These are phyloP conservation scores for Hoplostethus atlanticus DNA, from an alignment of 2,797 vertebrate species.

Conservation along the genomic window DNA sequence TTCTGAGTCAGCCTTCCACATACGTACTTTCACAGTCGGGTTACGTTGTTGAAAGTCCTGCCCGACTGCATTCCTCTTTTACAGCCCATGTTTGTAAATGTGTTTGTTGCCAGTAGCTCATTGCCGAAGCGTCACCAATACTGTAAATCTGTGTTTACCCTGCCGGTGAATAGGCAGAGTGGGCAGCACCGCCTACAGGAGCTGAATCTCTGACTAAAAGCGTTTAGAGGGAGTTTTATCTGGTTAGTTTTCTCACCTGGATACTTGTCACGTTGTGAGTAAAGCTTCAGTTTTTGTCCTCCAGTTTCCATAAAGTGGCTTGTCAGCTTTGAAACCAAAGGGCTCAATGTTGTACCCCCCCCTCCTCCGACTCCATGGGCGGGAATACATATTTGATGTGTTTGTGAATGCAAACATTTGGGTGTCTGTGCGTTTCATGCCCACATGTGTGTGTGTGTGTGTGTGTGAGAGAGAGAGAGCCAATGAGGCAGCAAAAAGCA, in stretches of 20 bases:
- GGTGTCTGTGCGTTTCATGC: neutral
- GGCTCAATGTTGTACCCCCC: too few relatives aligned
- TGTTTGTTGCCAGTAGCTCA: conserved; percentile 7
- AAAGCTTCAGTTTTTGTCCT: too few relatives aligned
- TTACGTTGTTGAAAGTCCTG: conserved; percentile 49
- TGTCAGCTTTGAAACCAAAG: too few relatives aligned
- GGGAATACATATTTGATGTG: neutral
- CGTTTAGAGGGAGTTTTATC: neutral
- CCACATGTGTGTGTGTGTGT: conserved; percentile 5
- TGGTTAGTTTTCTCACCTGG: too few relatives aligned
- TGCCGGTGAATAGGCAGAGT: neutral
- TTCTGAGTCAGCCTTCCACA: conserved; percentile 15
- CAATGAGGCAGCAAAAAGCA: conserved; percentile 60
- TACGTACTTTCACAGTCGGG: conserved; percentile 24
- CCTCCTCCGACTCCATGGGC: too few relatives aligned
- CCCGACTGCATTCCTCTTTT: conserved; percentile 64
- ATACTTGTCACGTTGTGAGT: too few relatives aligned
- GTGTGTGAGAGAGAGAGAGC: conserved; percentile 29
- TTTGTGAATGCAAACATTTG: conserved; percentile 10
- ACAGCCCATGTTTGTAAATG: conserved; percentile 25
- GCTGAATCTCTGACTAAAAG: neutral
- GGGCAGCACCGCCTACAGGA: conserved; percentile 43
- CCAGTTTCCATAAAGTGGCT: too few relatives aligned
- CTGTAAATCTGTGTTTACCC: conserved; percentile 18
- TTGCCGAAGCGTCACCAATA: conserved; percentile 17